Evolutionary conservation across 2,797 vertebrate species (phyloP).

Genomic region (Trematomus bernacchii): DNA sequence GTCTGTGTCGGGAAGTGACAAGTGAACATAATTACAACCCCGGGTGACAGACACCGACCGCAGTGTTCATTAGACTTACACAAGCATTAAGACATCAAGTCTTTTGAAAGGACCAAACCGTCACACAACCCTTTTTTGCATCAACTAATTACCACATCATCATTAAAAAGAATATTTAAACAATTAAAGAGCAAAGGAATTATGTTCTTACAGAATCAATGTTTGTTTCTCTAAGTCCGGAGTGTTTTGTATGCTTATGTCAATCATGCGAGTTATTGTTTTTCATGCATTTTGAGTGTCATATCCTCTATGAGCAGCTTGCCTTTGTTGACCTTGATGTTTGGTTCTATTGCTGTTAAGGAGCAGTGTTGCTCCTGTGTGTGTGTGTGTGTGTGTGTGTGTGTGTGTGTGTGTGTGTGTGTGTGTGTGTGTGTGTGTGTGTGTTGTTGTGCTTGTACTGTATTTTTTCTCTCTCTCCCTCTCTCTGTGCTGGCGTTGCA

Average conservation of each 20-base stretch:
- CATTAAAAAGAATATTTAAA: constrained; percentile 55
- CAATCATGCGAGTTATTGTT: neutral
- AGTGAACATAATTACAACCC: constrained; percentile 71
- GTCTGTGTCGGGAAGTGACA: constrained; percentile 75
- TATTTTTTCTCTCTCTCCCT: neutral
- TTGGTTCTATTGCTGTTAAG: constrained; percentile 21
- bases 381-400: too few relatives aligned
- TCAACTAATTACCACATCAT: constrained; percentile 60
- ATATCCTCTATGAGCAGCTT: constrained; percentile 10
- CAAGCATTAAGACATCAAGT: constrained; percentile 70
- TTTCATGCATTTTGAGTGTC: constrained; percentile 1
- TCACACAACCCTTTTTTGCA: constrained; percentile 46
- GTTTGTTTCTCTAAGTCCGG: neutral
- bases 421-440: too few relatives aligned
- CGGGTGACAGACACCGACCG: constrained; percentile 69
- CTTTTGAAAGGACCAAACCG: constrained; percentile 49
- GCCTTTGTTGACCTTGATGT: constrained; percentile 8
- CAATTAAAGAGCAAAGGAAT: constrained; percentile 50
- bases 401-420: too few relatives aligned
- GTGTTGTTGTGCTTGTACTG: neutral
- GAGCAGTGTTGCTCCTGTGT: constrained; percentile 12
- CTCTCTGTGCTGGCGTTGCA: neutral
- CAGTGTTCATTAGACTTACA: constrained; percentile 75
- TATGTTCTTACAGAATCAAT: neutral
- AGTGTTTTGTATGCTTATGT: neutral